A percentile compares a stretch with the other conserved stretches of the same genome.
phyloP scores from a whole-genome alignment of 2,888 invertebrate species.

The Carcina quercana region DNA sequence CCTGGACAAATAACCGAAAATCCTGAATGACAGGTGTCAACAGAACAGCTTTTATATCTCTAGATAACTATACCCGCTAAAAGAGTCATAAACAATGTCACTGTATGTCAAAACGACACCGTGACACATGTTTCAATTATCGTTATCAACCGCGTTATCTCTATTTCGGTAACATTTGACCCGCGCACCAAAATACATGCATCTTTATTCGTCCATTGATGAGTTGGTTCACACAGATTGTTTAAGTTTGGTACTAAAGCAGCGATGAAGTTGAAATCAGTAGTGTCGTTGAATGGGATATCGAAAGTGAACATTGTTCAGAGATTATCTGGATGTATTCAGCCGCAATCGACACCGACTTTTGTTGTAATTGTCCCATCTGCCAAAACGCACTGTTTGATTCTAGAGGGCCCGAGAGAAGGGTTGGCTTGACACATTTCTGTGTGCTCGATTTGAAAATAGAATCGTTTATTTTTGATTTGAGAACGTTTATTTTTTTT shows the following conservation, averaged over 20 bases:
- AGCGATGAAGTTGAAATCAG: slow-evolving; percentile 1
- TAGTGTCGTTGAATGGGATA: slow-evolving; percentile 1
- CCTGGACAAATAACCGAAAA: slow-evolving; percentile 24
- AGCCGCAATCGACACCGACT: slow-evolving; percentile 61
- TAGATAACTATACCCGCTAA: slow-evolving; percentile 28
- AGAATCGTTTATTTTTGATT: too few species aligned
- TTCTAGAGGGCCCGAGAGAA: slow-evolving; percentile 2
- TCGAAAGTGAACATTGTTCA: slow-evolving; percentile 32
- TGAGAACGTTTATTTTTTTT: too few species aligned
- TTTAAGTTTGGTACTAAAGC: neutral
- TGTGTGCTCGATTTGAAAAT: too few species aligned
- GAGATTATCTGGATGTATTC: slow-evolving; percentile 57
- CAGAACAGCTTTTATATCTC: slow-evolving; percentile 52
- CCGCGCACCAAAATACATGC: slow-evolving; percentile 1
- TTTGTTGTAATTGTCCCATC: slow-evolving; percentile 64
- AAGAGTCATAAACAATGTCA: slow-evolving; percentile 36
- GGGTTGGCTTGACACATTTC: slow-evolving; percentile 20
- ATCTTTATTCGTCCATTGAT: neutral
- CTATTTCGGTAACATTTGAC: slow-evolving; percentile 22
- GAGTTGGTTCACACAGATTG: neutral
- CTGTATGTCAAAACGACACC: slow-evolving; percentile 30
- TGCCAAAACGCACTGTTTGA: slow-evolving; percentile 36
- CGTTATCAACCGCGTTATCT: slow-evolving; percentile 49
- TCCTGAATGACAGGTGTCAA: slow-evolving; percentile 50
- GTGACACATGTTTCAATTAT: slow-evolving; percentile 68